Percentiles rank a stretch among this genome's conserved stretches.
phyloP scores from a whole-genome alignment of 2,113 vertebrate genomes.

The Lonchura striata region DNA sequence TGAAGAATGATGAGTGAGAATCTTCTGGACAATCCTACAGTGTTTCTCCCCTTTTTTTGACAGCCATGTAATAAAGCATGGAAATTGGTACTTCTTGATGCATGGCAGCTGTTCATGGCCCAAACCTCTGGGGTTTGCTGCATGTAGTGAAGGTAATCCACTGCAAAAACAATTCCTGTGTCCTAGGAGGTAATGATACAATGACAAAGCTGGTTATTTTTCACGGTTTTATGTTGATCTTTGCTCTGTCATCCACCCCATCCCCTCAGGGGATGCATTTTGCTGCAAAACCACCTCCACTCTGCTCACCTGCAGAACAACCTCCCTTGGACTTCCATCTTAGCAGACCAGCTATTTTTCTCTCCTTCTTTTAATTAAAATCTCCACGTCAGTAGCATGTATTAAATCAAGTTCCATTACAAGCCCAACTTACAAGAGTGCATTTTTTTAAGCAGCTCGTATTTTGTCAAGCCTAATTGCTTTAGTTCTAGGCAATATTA shows the following conservation, averaged over 20 bases:
- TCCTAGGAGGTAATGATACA: background rate
- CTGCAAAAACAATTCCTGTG: background rate
- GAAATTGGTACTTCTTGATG: background rate
- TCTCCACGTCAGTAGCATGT: slow-evolving; percentile 43
- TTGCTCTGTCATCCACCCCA: background rate
- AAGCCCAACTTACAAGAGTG: background rate
- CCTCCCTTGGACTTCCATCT: background rate
- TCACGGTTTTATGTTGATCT: background rate
- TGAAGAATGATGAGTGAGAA: background rate
- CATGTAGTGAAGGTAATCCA: fast-evolving
- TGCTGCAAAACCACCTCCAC: fast-evolving
- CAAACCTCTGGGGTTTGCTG: background rate
- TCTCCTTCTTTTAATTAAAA: slow-evolving; percentile 51
- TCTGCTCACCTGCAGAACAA: background rate
- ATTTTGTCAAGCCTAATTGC: slow-evolving; percentile 74
- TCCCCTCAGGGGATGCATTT: background rate
- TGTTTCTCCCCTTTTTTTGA: background rate
- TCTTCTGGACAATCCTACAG: background rate
- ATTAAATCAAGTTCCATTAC: slow-evolving; percentile 41
- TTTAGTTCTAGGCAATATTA: slow-evolving; percentile 73
- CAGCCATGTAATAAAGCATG: background rate
- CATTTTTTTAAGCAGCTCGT: slow-evolving; percentile 45
- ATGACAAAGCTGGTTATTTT: background rate
- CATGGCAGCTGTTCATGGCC: background rate
- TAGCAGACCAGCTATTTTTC: background rate